phyloP scores from a whole-genome alignment of 2,797 vertebrate species.

The Hozukius guyotensis region DNA sequence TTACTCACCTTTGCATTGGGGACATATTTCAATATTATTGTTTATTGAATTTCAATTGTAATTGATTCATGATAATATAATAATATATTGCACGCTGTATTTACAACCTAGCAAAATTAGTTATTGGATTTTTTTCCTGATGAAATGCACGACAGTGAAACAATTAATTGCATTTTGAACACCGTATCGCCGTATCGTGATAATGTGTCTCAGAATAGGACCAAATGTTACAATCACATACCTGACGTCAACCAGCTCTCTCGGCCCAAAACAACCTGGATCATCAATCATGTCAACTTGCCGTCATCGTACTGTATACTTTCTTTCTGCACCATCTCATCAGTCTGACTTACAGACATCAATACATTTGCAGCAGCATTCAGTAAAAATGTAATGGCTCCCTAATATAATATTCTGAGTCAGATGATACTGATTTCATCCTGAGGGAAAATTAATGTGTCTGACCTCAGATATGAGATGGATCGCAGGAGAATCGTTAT shows the following conservation, averaged over 20 bases:
- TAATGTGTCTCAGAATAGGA: not conserved
- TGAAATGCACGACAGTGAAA: not conserved
- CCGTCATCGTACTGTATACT: not conserved
- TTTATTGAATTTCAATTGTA: not conserved
- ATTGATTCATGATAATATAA: not conserved
- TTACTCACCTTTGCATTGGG: not conserved
- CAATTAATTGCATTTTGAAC: not conserved
- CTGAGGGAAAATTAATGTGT: slow-evolving; percentile 54
- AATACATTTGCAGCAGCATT: slow-evolving; percentile 38
- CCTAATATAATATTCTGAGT: slow-evolving; percentile 58
- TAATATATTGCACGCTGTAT: not conserved
- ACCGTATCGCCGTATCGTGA: not conserved
- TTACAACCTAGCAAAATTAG: not conserved
- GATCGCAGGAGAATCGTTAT: slow-evolving; percentile 35
- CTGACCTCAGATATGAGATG: slow-evolving; percentile 57
- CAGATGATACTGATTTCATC: slow-evolving; percentile 53
- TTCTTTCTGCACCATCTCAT: slow-evolving; percentile 25
- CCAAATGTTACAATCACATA: not conserved
- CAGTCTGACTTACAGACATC: slow-evolving; percentile 33
- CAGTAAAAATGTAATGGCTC: slow-evolving; percentile 50
- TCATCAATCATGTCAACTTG: slow-evolving; percentile 4
- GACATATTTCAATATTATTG: not conserved
- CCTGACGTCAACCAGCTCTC: not conserved
- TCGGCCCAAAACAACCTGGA: not conserved
- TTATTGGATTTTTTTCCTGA: not conserved